Evolutionary conservation across 2,888 invertebrate species (phyloP), one percentile per base, ranked within the genome.

Genomic region (Acanthosepion lycidas): DNA sequence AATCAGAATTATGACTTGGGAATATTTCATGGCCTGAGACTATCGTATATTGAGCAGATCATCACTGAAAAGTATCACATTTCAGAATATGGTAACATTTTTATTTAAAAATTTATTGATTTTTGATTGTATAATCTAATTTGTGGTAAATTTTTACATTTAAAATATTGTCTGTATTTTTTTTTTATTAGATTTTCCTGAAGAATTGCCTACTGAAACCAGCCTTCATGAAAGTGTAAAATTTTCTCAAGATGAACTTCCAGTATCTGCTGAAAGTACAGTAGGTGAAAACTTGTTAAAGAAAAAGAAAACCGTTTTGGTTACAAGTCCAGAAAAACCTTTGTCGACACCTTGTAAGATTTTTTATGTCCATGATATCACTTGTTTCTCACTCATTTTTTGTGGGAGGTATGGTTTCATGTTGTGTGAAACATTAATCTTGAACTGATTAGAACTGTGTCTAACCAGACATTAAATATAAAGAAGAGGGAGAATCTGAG

Each of bases 1-100:
- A 97, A 97, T 95, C 96, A 97, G 64, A 97, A 97, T 95, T 97
- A 97, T 96, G 97, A 97, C 95, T 96, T 97, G 91, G 97, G 96
- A 49, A 96, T 97, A 28, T 97, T 97, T 95, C 96, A 97, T 96
- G 97, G 97, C 55, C 95, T 97, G 91, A 53, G n/a, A 9, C 93
- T 53, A 20, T 8, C 6, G 8, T 18, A 28, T n/a, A 6, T n/a
- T 26, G 93, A 53, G 12, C 26, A 23, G 3, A 2, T 18, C 51
- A 28, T 18, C 51, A 20, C n/a, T 9, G 78, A n/a, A 78, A 78
- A n/a, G 12, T n/a, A n/a, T 78, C n/a, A n/a, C 12, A 78, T 78
- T 78, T n/a, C 12, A 78, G 78, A 78, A 78, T n/a, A n/a, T n/a
- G 78, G 78, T 78, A 78, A 78, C 5, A 12, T 78, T n/a, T 78